phyloP scores from a whole-genome alignment of 2,797 vertebrate genomes.

The Somateria mollissima region DNA sequence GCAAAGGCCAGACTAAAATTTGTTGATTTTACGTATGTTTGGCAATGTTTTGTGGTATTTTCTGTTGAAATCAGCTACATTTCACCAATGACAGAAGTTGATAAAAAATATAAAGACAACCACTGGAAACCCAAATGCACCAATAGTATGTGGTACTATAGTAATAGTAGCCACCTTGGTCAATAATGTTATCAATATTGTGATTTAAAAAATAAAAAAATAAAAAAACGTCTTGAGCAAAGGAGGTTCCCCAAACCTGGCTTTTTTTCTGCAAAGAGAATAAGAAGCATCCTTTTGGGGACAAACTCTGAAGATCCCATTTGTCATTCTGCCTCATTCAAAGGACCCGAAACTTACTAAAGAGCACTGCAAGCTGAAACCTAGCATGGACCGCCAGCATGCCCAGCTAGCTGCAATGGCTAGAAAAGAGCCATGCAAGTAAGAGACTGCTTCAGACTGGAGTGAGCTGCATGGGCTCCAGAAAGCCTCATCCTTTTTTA shows the following conservation, averaged over 20 bases:
- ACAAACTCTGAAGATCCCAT: neutral
- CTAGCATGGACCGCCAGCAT: neutral
- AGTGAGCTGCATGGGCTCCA: neutral
- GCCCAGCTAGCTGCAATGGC: neutral
- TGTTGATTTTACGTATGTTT: neutral
- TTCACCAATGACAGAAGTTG: neutral
- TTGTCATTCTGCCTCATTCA: neutral
- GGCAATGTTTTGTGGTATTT: neutral
- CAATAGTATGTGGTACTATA: too few species aligned
- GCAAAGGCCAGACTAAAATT: neutral
- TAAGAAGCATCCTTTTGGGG: neutral
- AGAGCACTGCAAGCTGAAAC: neutral
- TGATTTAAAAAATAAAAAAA: neutral
- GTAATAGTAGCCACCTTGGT: neutral
- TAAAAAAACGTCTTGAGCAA: neutral
- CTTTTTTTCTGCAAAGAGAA: neutral
- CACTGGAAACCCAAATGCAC: neutral
- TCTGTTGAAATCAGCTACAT: neutral
- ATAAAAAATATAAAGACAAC: neutral
- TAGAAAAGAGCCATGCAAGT: neutral
- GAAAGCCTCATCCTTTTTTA: neutral
- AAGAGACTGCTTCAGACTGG: neutral
- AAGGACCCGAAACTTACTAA: neutral
- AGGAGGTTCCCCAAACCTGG: neutral
- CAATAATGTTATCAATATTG: fast-evolving